Evolutionary conservation across 2,888 invertebrate species (phyloP).

Genomic region (Meteorus colon): DNA sequence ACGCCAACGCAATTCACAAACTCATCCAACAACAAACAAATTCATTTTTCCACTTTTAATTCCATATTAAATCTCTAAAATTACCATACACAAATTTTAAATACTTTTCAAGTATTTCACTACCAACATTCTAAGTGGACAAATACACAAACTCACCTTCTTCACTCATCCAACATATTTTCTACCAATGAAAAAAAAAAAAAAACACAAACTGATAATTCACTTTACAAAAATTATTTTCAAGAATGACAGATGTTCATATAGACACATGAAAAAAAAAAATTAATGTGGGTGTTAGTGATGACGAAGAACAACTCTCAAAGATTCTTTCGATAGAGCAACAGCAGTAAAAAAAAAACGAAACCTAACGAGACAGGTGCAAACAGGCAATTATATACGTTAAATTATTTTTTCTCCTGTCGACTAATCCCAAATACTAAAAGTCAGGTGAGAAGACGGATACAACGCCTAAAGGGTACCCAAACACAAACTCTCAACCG

Average conservation of each 20-base stretch:
- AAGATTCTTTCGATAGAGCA: conserved; percentile 1
- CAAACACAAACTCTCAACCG: too few species aligned
- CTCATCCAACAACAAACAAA: conserved; percentile 17
- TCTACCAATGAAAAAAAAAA: too few species aligned
- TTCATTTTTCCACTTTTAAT: conserved; percentile 5
- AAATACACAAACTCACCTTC: conserved; percentile 1
- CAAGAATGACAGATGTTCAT: neutral
- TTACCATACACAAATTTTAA: neutral
- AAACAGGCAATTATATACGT: conserved; percentile 8
- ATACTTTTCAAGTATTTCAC: neutral
- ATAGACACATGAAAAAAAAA: neutral
- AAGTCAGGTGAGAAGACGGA: neutral
- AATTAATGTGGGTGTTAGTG: conserved; percentile 7
- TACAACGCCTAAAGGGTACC: too few species aligned
- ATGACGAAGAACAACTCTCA: neutral
- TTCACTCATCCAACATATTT: too few species aligned
- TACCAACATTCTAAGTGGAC: neutral
- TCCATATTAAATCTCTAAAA: neutral
- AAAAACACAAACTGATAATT: too few species aligned
- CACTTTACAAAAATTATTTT: neutral
- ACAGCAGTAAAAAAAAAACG: neutral
- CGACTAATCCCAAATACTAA: conserved; percentile 11
- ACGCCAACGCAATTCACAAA: neutral
- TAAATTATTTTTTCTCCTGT: conserved; percentile 10
- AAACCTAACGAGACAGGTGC: neutral